Conservation (phyloP, 2,113 vertebrate genomes). For the Bucco capensis region DNA sequence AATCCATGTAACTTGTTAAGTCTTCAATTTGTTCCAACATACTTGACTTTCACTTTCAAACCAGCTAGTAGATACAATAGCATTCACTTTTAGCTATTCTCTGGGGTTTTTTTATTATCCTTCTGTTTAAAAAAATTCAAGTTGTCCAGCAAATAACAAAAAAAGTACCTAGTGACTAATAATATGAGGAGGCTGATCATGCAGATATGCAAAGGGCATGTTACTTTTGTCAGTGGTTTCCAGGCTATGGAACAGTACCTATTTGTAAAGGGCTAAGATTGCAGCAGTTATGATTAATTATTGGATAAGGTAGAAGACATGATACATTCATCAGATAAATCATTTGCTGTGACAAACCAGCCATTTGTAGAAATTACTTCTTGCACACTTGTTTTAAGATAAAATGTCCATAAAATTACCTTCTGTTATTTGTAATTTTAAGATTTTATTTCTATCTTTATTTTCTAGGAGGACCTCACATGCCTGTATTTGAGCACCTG, state of each 20-base stretch:
- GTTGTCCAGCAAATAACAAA: not conserved
- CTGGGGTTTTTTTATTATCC: not conserved
- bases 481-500: not conserved
- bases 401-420: not conserved
- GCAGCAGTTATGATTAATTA: not conserved
- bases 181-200: not conserved
- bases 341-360: not conserved
- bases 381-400: not conserved
- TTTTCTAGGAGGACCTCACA: not conserved
- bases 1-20: not conserved
- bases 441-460: not conserved
- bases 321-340: not conserved
- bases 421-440: not conserved
- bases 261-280: not conserved
- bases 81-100: not conserved
- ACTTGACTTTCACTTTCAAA: slow-evolving; percentile 1
- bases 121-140: not conserved
- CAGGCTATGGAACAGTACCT: not conserved
- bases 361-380: not conserved
- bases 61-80: not conserved
- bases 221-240: not conserved
- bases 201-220: not conserved
- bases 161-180: not conserved
- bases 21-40: not conserved
- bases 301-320: not conserved